Evolutionary conservation across 2,888 invertebrate species (phyloP).

Genomic region (Cephus pygmeus): DNA sequence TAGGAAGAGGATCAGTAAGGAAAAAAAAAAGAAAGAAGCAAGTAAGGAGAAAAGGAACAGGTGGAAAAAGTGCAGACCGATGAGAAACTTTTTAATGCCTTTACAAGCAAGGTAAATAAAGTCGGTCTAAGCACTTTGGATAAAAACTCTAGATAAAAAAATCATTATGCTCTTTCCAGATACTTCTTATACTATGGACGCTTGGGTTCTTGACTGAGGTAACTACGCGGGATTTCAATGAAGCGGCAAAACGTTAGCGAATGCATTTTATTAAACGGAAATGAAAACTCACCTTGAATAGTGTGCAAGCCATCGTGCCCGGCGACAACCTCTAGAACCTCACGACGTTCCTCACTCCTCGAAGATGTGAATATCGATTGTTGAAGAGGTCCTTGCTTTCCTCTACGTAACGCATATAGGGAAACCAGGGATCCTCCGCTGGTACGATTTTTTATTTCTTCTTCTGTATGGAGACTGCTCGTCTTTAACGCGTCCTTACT

Average conservation of each 20-base stretch:
- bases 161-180: not conserved
- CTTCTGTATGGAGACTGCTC: not conserved
- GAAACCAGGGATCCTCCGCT: not conserved
- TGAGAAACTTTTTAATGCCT: not conserved
- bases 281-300: constrained; percentile 31
- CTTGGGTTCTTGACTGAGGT: not conserved
- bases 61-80: not conserved
- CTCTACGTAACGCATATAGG: not conserved
- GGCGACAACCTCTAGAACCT: constrained; percentile 32
- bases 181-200: not conserved
- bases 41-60: not conserved
- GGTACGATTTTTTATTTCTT: not conserved
- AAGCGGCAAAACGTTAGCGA: not conserved
- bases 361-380: not conserved
- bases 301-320: constrained; percentile 39
- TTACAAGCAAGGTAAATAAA: not conserved
- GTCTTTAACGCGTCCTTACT: not conserved
- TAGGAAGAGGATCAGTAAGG: not conserved
- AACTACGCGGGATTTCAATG: not conserved
- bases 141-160: not conserved
- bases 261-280: not conserved
- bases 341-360: constrained; percentile 15
- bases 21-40: not conserved
- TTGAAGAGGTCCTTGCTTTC: not conserved
- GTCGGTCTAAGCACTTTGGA: not conserved